Evolutionary conservation across 2,888 invertebrate species (phyloP), one percentile per base, ranked within the genome.

Genomic region (Hydriomena furcata): DNA sequence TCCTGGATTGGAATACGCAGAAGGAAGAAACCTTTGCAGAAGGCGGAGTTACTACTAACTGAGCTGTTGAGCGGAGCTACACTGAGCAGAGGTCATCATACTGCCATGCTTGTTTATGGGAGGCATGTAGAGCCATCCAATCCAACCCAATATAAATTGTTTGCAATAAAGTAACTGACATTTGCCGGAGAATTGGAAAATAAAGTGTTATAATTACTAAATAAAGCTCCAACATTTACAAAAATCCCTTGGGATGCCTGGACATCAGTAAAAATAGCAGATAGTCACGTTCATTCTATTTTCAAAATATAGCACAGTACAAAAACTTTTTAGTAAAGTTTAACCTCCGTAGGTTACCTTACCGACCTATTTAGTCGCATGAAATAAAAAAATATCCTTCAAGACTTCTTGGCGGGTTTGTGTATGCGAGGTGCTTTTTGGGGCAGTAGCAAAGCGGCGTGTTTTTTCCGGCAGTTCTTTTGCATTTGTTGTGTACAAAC

Each of bases 191-290:
- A 35, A 21, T 21, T 30, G 11, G 21, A 23, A 44, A 44, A 36
- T 30, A 44, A 28, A 36, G 28, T 23, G 28, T 12, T 35, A 28
- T 32, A 10, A 34, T 34, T 25, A 13, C 4, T 34, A 34, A 17
- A 27, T 34, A 43, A 25, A 43, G 34, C 34, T 34, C 17, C 21
- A 41, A 17, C 41, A 21, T 44, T 44, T 10, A 36, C 36, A 30
- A 13, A 44, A 36, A 5, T 23, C 44, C 28, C 30, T 30, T n/a
- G 36, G 30, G 44, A 27, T 24, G 20, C 24, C 13, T 25, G 42
- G 17, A 10, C 20, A 17, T 5, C 25, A 32, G 27, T 13, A 25
- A 20, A 25, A 34, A 10, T 17, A 25, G 32, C n/a, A n/a, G n/a
- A n/a, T n/a, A n/a, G n/a, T n/a, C n/a, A n/a, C n/a, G n/a, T n/a